Percentiles rank a stretch among this genome's conserved stretches.
phyloP scores from a whole-genome alignment of 2,888 invertebrate species.

The Xestobium rufovillosum region DNA sequence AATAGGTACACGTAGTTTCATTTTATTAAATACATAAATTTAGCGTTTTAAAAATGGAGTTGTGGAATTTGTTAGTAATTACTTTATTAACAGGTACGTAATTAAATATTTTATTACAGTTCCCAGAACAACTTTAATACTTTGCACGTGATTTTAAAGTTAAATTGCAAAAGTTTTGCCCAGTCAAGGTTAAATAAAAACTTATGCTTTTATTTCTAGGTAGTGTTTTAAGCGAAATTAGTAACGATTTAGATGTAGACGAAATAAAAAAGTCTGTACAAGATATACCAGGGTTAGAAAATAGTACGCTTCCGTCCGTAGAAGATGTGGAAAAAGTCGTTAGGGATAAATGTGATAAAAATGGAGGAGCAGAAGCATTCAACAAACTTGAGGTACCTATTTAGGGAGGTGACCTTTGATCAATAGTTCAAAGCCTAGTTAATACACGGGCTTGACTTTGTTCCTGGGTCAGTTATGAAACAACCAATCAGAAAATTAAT shows the following conservation, averaged over 20 bases:
- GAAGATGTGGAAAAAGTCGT: conserved; percentile 37
- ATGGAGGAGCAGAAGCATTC: conserved; percentile 41
- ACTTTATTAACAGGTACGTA: too few species aligned
- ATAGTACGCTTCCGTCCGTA: conserved; percentile 30
- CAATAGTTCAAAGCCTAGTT: not conserved
- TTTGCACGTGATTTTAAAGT: too few species aligned
- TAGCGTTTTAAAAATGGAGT: too few species aligned
- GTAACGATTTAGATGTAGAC: conserved; percentile 17
- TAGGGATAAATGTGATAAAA: conserved; percentile 42
- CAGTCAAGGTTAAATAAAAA: too few species aligned
- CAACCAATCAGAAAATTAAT: conserved; percentile 20
- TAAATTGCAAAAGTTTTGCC: too few species aligned
- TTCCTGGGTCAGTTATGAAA: conserved; percentile 5
- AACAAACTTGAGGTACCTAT: conserved; percentile 32
- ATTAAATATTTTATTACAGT: too few species aligned
- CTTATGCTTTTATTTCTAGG: too few species aligned
- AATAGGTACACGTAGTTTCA: too few species aligned
- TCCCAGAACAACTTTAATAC: too few species aligned
- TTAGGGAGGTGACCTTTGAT: not conserved
- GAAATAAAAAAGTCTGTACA: conserved; percentile 19
- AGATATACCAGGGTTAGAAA: conserved; percentile 25
- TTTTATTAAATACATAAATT: too few species aligned
- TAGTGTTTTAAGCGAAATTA: too few species aligned
- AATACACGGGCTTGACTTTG: conserved; percentile 7
- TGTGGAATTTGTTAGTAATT: too few species aligned